Evolutionary conservation across 2,797 vertebrate species (phyloP).

Genomic region (Micrastur ruficollis): DNA sequence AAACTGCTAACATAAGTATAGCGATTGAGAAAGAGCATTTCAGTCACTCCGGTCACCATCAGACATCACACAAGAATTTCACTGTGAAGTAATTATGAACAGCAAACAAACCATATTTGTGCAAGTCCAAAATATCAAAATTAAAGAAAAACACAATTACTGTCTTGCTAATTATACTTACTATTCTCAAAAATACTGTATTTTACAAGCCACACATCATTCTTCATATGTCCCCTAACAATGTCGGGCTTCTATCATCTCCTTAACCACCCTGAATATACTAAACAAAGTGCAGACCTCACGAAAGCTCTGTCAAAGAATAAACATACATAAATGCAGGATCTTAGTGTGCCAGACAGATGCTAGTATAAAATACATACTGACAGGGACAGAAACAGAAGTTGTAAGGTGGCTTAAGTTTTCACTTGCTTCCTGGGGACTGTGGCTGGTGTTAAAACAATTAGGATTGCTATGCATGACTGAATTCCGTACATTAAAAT

Average conservation of each 20-base stretch:
- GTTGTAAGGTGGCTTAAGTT: background rate
- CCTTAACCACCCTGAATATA: background rate
- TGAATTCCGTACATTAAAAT: conserved; percentile 1
- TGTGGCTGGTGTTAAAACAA: background rate
- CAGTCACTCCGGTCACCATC: background rate
- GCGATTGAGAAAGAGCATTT: background rate
- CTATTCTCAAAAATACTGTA: background rate
- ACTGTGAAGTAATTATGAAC: background rate
- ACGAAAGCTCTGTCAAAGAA: background rate
- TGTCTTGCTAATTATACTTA: background rate
- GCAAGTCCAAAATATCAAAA: background rate
- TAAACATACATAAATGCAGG: background rate
- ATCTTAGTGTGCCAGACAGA: background rate
- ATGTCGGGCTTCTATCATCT: background rate
- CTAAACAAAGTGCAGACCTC: background rate
- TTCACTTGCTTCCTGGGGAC: background rate
- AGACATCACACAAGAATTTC: background rate
- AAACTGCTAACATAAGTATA: background rate
- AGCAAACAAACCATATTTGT: background rate
- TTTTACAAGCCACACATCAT: background rate
- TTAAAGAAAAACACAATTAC: background rate
- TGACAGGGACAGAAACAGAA: background rate
- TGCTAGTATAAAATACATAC: background rate
- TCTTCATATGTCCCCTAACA: background rate
- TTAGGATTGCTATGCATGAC: background rate